phyloP scores from a whole-genome alignment of 2,797 vertebrate species.

The Xiphorhynchus erythropygius region DNA sequence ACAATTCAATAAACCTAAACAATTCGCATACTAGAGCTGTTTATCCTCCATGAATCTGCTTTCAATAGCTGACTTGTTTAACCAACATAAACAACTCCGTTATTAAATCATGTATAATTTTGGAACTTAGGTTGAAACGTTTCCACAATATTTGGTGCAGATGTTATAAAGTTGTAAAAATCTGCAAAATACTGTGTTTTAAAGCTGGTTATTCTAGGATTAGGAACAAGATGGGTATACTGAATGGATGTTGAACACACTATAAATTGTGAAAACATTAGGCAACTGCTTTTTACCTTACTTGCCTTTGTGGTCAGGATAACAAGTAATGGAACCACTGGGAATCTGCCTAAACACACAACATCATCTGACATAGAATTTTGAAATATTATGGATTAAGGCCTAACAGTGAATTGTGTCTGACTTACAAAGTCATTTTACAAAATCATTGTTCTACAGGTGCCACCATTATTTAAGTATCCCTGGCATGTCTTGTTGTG shows the following conservation, averaged over 20 bases:
- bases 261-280: not conserved
- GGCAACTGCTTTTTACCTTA: not conserved
- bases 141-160: conserved; percentile 52
- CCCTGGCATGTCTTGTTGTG: not conserved
- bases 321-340: not conserved
- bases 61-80: conserved; percentile 55
- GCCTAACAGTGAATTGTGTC: not conserved
- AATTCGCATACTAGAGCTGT: conserved; percentile 9
- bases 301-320: not conserved
- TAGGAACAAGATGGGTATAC: conserved; percentile 3
- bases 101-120: conserved; percentile 57
- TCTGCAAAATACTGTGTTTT: conserved; percentile 4
- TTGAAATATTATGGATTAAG: not conserved
- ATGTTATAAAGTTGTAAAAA: conserved; percentile 56
- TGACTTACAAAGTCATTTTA: not conserved
- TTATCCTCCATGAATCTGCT: conserved; percentile 46
- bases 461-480: not conserved
- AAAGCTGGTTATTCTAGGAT: conserved; percentile 28
- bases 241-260: not conserved
- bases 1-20: conserved; percentile 30
- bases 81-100: conserved; percentile 44
- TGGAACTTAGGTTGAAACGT: conserved; percentile 40
- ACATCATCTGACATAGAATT: not conserved
- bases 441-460: not conserved
- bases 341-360: not conserved